Conservation (phyloP, 2,888 invertebrate genomes). For the Drosophila niveifrons region DNA sequence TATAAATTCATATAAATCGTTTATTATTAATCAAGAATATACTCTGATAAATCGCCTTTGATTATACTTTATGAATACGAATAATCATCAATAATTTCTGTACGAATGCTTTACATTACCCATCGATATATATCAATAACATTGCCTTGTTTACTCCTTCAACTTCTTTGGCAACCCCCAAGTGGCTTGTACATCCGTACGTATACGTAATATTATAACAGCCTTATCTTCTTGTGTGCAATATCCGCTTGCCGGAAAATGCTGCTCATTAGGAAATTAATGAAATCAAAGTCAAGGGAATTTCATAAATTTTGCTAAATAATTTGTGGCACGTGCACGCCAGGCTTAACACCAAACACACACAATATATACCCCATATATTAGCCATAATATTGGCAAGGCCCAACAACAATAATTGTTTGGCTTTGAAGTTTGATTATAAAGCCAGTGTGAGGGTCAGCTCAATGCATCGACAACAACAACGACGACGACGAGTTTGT, state of each 20-base stretch:
- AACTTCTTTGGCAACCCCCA: slow-evolving; percentile 25
- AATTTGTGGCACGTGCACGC: slow-evolving; percentile 28
- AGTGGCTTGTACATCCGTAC: slow-evolving; percentile 21
- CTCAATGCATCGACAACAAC: slow-evolving; percentile 14
- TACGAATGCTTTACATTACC: too few species aligned
- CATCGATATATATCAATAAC: neutral
- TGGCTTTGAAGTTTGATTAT: slow-evolving; percentile 77
- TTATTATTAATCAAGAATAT: too few species aligned
- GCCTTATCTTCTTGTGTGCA: slow-evolving; percentile 31
- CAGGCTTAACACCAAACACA: too few species aligned
- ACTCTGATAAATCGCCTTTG: too few species aligned
- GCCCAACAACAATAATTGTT: slow-evolving; percentile 57
- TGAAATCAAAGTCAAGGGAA: slow-evolving; percentile 27
- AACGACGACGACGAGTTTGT: slow-evolving; percentile 10
- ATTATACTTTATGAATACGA: neutral
- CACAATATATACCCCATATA: slow-evolving; percentile 11
- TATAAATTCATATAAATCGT: too few species aligned
- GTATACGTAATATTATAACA: slow-evolving; percentile 33
- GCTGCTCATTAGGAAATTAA: slow-evolving; percentile 31
- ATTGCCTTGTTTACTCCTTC: neutral
- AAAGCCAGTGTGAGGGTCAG: slow-evolving; percentile 71
- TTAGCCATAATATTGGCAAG: slow-evolving; percentile 51
- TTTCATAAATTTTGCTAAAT: slow-evolving; percentile 38
- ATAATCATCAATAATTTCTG: neutral
- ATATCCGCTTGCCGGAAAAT: slow-evolving; percentile 49